phyloP scores from a whole-genome alignment of 2,113 vertebrate genomes.

The Oreamnos americanus region DNA sequence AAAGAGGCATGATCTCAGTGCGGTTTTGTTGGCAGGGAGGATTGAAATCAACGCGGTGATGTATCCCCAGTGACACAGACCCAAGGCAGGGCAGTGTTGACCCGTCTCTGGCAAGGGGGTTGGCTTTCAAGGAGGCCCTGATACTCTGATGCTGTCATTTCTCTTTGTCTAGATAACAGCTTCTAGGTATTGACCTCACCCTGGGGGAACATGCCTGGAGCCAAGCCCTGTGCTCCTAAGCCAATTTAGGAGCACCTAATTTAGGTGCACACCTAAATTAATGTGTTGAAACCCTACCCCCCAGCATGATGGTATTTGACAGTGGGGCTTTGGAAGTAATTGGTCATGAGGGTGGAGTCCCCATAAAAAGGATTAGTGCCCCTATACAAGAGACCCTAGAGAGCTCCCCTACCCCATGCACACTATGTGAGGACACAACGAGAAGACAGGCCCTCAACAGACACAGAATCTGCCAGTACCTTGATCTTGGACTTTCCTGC shows the following conservation, averaged over 20 bases:
- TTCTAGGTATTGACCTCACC: background rate
- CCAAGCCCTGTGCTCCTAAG: background rate
- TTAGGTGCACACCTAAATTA: background rate
- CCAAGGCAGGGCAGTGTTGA: no score
- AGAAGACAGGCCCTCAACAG: background rate
- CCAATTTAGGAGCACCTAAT: background rate
- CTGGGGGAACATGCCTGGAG: background rate
- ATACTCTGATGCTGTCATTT: background rate
- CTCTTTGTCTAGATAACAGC: background rate
- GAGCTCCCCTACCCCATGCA: background rate
- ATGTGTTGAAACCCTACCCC: background rate
- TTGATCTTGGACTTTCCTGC: background rate
- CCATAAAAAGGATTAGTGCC: background rate
- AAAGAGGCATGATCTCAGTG: background rate
- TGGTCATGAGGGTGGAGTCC: background rate
- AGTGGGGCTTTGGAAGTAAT: background rate
- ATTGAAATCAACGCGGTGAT: background rate
- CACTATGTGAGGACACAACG: background rate
- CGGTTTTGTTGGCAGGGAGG: background rate
- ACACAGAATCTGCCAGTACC: background rate
- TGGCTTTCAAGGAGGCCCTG: background rate
- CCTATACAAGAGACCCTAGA: background rate
- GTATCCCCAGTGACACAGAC: rapidly evolving
- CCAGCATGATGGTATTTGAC: background rate
- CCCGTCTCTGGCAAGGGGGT: background rate